Base-by-base conservation (phyloP, 2,113 vertebrate species). In the Cisticola juncidis region DNA sequence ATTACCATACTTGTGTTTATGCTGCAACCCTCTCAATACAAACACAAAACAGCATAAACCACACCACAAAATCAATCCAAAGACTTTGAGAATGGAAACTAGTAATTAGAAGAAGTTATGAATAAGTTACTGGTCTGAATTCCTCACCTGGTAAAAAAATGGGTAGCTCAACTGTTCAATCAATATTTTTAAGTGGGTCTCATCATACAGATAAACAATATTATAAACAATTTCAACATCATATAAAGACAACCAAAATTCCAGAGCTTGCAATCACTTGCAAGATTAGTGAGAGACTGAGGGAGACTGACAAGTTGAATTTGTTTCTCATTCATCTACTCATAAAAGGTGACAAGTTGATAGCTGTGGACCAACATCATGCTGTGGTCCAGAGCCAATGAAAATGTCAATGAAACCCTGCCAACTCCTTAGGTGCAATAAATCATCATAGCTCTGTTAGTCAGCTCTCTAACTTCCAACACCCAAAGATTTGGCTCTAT, bases 291-390 rank as follows among this genome's bases (percentile, higher is more conserved):
- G 2, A 76, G 53, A 92, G 20, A 70, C 35, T 4, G 6, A 85
- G 44, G 11, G 42, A 93, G n/a, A 85, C 22, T 2, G 15, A 83
- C 78, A 88, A 47, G 22, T 66, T 73, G 22, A 88, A 79, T 91
- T 92, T 92, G n/a, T 74, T 94, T 79, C 78, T 73, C 81, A 62
- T 90, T 90, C 62, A 74, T 88, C 72, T 66, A 4, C 38, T 91
- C 56, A 58, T 86, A 94, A 85, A 87, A 72, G 58, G 66, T 86
- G 90, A 89, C 87, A 95, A 68, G 42, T 80, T 91, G 87, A 91
- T 72, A 92, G 84, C 54, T 89, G 62, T 92, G 36, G 58, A 91
- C 61, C 50, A 91, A 77, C 66, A 91, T 36, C 70, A 50, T 33
- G 58, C 50, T 73, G 45, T 50, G 58, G n/a, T 90, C 24, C 35